A percentile compares a stretch with the other conserved stretches of the same genome.
Conservation (phyloP, 2,888 invertebrate species). For the Drosophila lacicola region DNA sequence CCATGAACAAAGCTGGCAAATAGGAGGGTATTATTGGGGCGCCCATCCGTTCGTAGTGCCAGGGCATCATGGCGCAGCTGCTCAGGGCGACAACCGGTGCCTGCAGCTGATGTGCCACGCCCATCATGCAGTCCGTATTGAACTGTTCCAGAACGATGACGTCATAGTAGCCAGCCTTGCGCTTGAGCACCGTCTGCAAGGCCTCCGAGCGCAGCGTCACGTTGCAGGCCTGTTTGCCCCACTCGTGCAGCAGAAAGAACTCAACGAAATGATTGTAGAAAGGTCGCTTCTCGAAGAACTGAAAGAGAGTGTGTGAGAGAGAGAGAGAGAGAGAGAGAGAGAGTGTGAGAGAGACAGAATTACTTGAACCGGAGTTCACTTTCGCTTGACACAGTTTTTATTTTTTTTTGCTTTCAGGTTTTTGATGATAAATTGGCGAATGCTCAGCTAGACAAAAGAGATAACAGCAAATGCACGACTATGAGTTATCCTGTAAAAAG, state of each 20-base stretch:
- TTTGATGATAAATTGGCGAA: conserved; percentile 4
- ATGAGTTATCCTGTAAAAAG: not conserved
- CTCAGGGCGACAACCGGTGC: conserved; percentile 87
- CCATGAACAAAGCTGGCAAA: conserved; percentile 86
- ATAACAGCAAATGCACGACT: not conserved
- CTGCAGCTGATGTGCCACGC: conserved; percentile 88
- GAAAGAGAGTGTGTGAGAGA: not conserved
- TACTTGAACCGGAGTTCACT: conserved; percentile 1
- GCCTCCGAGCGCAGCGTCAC: conserved; percentile 81
- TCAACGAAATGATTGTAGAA: conserved; percentile 81
- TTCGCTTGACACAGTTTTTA: conserved; percentile 8
- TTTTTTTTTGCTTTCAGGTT: conserved; percentile 3
- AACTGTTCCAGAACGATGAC: conserved; percentile 90
- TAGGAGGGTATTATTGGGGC: conserved; percentile 87
- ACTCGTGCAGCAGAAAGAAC: conserved; percentile 83
- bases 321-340: not conserved
- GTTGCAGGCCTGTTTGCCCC: conserved; percentile 83
- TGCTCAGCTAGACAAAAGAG: conserved; percentile 4
- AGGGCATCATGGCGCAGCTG: conserved; percentile 88
- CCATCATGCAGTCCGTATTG: conserved; percentile 90
- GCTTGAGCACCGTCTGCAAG: conserved; percentile 82
- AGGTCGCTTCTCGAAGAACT: conserved; percentile 81
- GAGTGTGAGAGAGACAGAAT: not conserved
- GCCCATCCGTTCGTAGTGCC: conserved; percentile 87
- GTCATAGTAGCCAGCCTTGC: conserved; percentile 87